These are phyloP conservation scores for Spodoptera litura DNA, from an alignment of 1,140 invertebrate species.

Conservation along the genomic window DNA sequence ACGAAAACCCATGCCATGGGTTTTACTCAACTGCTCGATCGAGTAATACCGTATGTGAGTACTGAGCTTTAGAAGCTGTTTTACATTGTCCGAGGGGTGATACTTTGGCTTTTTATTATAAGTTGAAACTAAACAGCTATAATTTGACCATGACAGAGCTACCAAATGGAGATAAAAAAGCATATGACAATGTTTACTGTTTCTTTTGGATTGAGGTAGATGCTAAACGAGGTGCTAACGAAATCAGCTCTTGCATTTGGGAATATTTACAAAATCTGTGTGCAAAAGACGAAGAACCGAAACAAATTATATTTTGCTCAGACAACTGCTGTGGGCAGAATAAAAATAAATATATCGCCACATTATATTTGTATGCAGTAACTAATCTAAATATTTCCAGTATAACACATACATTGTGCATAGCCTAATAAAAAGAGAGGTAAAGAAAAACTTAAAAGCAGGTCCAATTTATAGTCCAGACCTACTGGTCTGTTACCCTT, in stretches of 20 bases:
- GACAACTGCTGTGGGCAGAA: constrained; percentile 80
- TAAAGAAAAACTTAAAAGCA: constrained; percentile 55
- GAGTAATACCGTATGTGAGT: too few relatives aligned
- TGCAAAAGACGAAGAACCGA: constrained; percentile 50
- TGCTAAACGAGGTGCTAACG: constrained; percentile 50
- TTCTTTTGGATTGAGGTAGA: constrained; percentile 55
- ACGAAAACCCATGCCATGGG: too few relatives aligned
- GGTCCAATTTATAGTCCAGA: constrained; percentile 52
- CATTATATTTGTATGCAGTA: constrained; percentile 67
- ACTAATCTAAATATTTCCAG: constrained; percentile 61
- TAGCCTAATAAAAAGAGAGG: constrained; percentile 49
- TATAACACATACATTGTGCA: constrained; percentile 67
- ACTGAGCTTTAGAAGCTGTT: too few relatives aligned
- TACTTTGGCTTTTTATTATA: too few relatives aligned
- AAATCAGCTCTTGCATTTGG: constrained; percentile 77
- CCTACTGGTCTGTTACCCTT: constrained; percentile 49
- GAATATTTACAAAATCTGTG: constrained; percentile 59
- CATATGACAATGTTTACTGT: constrained; percentile 63
- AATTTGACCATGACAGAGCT: constrained; percentile 45
- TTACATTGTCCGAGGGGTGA: too few relatives aligned
- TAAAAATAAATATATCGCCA: constrained; percentile 71
- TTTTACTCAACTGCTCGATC: too few relatives aligned
- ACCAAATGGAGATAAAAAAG: constrained; percentile 52
- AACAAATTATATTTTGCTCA: constrained; percentile 69
- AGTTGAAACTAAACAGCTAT: too few relatives aligned